Base-by-base conservation (phyloP, 2,888 invertebrate genomes). In the Acrobasis suavella region DNA sequence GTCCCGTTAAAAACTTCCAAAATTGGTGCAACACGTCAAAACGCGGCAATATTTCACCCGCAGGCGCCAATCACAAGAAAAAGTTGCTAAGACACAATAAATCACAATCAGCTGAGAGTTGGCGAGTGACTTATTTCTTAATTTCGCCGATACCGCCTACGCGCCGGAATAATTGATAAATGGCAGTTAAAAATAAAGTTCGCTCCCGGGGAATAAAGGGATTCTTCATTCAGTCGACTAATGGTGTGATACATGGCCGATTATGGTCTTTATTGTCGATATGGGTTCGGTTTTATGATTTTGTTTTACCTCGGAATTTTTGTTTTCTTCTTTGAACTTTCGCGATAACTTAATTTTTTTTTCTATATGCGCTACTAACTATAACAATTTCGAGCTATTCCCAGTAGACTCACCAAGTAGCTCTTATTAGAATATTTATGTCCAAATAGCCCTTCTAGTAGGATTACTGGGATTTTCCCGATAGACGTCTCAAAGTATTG, bases 121-220 rank as follows among this genome's bases (percentile, higher is more conserved):
- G 65, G 74, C 71, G 67, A 75, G 74, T 74, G 82, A 80, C 80
- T 81, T 83, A 82, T 79, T 80, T 80, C 79, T 76, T 81, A 81
- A 80, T 81, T 82, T 77, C 71, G 67, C 68, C 78, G 74, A 80
- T 78, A 73, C 72, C 72, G 60, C 71, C 72, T 69, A 65, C 60
- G 46, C 72, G 71, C n/a, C n/a, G 72, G 72, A 72, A 76, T 77
- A 76, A 78, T 81, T 82, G 81, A 81, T 81, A 79, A 81, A 82
- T 79, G 78, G 79, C 68, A 68, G 73, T 70, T 70, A 73, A 76
- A 75, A 78, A 81, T 74, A 63, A 67, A 65, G 54, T 62, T 49
- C 37, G 16, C 32, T 1, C 39, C 38, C 60, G 14, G 61, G 61
- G 62, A 14, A 46, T 54, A 61, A 60, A 55, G 49, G 62, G 62